Conservation (phyloP, 2,113 vertebrate genomes). For the Grus americana region DNA sequence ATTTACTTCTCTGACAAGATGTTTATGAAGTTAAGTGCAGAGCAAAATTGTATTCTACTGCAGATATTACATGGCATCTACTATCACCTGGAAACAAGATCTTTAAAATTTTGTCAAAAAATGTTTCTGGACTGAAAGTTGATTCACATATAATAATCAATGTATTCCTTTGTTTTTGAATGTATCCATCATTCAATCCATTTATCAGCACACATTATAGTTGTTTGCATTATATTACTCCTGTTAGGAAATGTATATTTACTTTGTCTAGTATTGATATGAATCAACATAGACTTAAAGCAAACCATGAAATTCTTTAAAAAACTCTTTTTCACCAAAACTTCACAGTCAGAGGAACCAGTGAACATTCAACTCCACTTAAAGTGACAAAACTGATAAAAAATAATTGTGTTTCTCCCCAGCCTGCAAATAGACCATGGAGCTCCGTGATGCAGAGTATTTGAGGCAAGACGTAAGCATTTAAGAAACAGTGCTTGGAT, state of each 20-base stretch:
- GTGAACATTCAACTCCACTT: background rate
- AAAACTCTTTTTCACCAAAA: background rate
- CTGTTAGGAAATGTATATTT: background rate
- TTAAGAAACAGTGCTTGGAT: background rate
- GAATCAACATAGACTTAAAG: background rate
- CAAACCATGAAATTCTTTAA: background rate
- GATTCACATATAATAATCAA: background rate
- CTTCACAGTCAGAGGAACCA: background rate
- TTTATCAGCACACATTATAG: background rate
- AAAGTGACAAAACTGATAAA: background rate
- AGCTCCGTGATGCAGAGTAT: background rate
- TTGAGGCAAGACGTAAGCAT: background rate
- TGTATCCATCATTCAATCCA: background rate
- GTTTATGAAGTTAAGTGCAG: background rate
- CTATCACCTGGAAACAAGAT: background rate
- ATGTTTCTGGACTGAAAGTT: background rate
- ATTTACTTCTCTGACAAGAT: conserved; percentile 1
- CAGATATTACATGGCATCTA: background rate
- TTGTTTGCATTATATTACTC: background rate
- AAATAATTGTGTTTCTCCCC: background rate
- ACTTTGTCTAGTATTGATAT: background rate
- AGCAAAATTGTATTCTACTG: background rate
- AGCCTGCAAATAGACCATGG: background rate
- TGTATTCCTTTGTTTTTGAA: background rate
- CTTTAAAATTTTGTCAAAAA: background rate